Conservation (phyloP, 2,888 invertebrate genomes). For the Megalurothrips usitatus region DNA sequence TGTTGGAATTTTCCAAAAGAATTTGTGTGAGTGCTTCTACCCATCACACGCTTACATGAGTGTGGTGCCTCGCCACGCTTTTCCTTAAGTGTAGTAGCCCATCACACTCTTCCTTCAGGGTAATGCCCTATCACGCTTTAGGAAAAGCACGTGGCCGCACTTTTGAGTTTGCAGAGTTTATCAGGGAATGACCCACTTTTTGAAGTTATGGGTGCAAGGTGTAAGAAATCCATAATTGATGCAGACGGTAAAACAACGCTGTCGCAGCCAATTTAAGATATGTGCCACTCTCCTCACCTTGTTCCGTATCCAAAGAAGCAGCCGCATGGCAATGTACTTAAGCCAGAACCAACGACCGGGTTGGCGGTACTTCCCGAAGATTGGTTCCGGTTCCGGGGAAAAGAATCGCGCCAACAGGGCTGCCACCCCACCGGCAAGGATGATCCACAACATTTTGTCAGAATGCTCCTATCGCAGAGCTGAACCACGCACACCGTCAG, state of each 20-base stretch:
- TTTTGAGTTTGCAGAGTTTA: background rate
- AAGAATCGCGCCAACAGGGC: background rate
- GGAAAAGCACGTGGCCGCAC: too few species aligned
- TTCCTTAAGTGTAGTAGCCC: too few species aligned
- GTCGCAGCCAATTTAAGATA: background rate
- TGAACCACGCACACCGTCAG: too few species aligned
- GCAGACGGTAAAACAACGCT: background rate
- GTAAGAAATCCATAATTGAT: background rate
- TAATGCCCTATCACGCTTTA: too few species aligned
- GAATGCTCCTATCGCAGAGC: too few species aligned
- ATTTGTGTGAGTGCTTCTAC: too few species aligned
- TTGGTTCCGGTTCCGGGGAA: slow-evolving; percentile 44
- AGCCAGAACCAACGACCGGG: slow-evolving; percentile 61
- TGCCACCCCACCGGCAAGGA: background rate
- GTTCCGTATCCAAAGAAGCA: slow-evolving; percentile 53
- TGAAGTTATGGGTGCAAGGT: background rate
- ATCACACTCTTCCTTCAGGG: too few species aligned
- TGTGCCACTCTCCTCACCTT: slow-evolving; percentile 46
- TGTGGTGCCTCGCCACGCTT: too few species aligned
- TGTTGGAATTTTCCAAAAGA: too few species aligned
- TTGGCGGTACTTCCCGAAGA: slow-evolving; percentile 57
- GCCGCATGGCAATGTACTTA: slow-evolving; percentile 56
- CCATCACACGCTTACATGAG: too few species aligned
- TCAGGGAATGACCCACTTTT: background rate
- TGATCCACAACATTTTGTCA: background rate